Base-by-base conservation (phyloP, 2,797 vertebrate genomes). In the Macroramphosus scolopax region DNA sequence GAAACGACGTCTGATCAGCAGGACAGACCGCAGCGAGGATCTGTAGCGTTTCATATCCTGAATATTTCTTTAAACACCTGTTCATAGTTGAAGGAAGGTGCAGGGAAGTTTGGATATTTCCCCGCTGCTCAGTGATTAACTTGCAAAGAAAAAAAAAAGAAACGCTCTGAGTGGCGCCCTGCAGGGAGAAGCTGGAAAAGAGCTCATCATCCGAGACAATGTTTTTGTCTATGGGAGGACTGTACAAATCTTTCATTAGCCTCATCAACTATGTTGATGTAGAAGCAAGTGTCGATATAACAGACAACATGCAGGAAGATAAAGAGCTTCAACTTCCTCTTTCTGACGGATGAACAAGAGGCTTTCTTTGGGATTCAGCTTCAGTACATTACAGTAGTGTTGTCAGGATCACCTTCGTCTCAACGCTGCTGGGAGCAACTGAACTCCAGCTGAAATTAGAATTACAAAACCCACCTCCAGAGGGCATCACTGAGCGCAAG, bases 61-160 rank as follows among this genome's bases (percentile, higher is more conserved):
- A 55, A 54, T 67, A 44, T 18, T 24, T 35, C 11, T 32, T 20
- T 31, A 15, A 48, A 59, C 37, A 42, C 29, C n/a, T 34, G 34
- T 40, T 60, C 22, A 48, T 28, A n/a, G 28, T 29, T 51, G 48
- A 67, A 10, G 47, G 79, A 84, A 87, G 82, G 78, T 71, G 42
- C 18, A 24, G 36, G 51, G 56, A 37, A 62, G 63, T 83, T 15
- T 26, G 80, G 72, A 81, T 77, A 81, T 79, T 52, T 70, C 46
- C 33, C 25, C 34, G 47, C 40, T 32, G 51, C 32, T 31, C 20
- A 51, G 14, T 40, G 29, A 47, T 33, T 32, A 41, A n/a, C 39
- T 35, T 40, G 10, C 16, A 26, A 52, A 53, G 29, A 11, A 29
- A 11, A n/a, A n/a, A n/a, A n/a, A n/a, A n/a, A n/a, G n/a, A n/a